Conservation (phyloP, 2,888 invertebrate genomes). For the Drosophila mercatorum region DNA sequence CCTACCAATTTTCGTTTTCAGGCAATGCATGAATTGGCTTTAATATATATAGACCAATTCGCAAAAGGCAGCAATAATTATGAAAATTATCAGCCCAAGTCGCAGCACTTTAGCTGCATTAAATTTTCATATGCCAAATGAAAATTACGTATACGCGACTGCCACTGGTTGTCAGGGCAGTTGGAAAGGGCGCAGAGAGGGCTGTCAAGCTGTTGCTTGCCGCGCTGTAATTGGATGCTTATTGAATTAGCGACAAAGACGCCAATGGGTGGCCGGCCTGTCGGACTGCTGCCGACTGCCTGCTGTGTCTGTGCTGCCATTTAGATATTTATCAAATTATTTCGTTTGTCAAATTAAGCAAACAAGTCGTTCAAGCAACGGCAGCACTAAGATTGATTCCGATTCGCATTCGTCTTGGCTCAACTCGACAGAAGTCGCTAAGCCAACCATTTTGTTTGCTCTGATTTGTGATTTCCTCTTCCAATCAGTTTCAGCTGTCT, state of each 20-base stretch:
- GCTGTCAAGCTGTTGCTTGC: constrained; percentile 38
- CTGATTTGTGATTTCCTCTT: constrained; percentile 45
- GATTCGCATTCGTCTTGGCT: constrained; percentile 3
- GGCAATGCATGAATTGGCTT: neutral
- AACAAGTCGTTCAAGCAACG: constrained; percentile 55
- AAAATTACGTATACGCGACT: constrained; percentile 58
- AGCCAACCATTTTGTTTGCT: constrained; percentile 35
- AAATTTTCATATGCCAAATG: constrained; percentile 66
- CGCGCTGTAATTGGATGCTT: constrained; percentile 77
- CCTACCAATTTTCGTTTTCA: neutral
- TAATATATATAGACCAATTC: constrained; percentile 35
- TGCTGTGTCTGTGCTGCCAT: constrained; percentile 61
- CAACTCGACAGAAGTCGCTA: constrained; percentile 34
- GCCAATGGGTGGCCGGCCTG: constrained; percentile 7
- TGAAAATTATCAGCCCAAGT: constrained; percentile 50
- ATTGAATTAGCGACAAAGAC: constrained; percentile 75
- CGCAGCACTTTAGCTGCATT: constrained; percentile 55
- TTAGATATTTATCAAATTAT: constrained; percentile 80
- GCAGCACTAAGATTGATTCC: constrained; percentile 65
- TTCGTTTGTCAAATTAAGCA: constrained; percentile 81
- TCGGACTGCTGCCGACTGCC: constrained; percentile 11
- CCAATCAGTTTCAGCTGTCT: constrained; percentile 7
- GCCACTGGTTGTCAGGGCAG: constrained; percentile 20
- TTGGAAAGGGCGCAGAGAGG: neutral
- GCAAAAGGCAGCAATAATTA: constrained; percentile 45